Conservation (phyloP, 2,888 invertebrate genomes). For the Apocheima hispidaria region DNA sequence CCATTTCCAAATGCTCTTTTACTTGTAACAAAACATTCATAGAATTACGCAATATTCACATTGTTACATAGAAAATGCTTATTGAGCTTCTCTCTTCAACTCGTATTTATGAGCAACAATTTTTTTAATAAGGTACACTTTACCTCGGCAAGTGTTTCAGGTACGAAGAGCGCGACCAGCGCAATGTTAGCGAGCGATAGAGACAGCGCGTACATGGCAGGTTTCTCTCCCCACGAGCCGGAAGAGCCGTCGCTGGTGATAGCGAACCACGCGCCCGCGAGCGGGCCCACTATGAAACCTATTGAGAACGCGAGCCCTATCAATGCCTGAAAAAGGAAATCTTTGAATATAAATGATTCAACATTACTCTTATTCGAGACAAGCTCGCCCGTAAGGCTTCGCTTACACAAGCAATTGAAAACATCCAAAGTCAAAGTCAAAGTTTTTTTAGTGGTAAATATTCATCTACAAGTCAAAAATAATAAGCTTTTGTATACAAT, state of each 20-base stretch:
- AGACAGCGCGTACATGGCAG: slow-evolving; percentile 91
- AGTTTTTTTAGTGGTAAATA: too few species aligned
- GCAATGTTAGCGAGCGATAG: slow-evolving; percentile 92
- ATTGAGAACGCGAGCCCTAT: slow-evolving; percentile 98
- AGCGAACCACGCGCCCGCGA: slow-evolving; percentile 96
- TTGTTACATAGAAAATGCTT: too few species aligned
- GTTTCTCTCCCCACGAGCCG: slow-evolving; percentile 92
- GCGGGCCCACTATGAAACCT: slow-evolving; percentile 98
- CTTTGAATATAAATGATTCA: background rate
- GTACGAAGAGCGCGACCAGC: slow-evolving; percentile 90
- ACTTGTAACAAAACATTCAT: too few species aligned
- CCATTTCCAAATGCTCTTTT: too few species aligned
- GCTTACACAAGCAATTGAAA: too few species aligned
- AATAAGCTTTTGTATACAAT: too few species aligned
- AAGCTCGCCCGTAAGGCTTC: too few species aligned
- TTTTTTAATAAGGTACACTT: slow-evolving; percentile 23
- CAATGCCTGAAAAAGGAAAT: slow-evolving; percentile 90
- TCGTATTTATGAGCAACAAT: background rate
- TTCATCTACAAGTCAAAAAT: too few species aligned
- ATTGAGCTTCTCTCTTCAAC: too few species aligned
- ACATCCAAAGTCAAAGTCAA: too few species aligned
- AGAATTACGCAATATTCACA: too few species aligned
- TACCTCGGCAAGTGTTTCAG: slow-evolving; percentile 93
- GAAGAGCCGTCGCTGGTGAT: slow-evolving; percentile 84
- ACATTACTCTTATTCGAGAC: too few species aligned